Evolutionary conservation across 2,888 invertebrate genomes (phyloP).

Genomic region (Piscicola geometra): DNA sequence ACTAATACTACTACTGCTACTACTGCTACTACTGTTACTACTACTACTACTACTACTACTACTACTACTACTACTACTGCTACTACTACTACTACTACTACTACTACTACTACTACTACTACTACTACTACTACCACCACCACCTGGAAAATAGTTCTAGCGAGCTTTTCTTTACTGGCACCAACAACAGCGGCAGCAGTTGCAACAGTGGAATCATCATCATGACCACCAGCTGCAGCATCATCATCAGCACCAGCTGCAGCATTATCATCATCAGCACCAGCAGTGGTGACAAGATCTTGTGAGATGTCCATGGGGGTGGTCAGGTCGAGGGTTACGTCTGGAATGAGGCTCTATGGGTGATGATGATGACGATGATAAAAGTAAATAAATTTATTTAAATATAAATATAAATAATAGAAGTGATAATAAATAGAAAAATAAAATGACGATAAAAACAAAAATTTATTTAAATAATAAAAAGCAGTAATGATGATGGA

Average conservation of each 20-base stretch:
- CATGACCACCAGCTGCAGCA: slow-evolving; percentile 11
- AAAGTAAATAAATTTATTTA: too few relatives aligned
- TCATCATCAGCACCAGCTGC: not conserved
- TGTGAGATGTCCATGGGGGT: slow-evolving; percentile 8
- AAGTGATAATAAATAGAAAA: too few relatives aligned
- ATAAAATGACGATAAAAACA: too few relatives aligned
- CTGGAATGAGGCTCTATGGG: slow-evolving; percentile 17
- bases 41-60: slow-evolving; percentile 42
- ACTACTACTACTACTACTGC: slow-evolving; percentile 39
- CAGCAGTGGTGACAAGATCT: not conserved
- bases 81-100: too few relatives aligned
- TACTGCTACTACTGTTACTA: not conserved
- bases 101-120: too few relatives aligned
- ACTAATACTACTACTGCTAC: too few relatives aligned
- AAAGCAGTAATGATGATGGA: too few relatives aligned
- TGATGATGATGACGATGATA: not conserved
- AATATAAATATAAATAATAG: too few relatives aligned
- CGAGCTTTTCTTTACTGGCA: not conserved
- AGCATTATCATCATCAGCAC: not conserved
- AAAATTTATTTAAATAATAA: too few relatives aligned
- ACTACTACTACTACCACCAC: not conserved
- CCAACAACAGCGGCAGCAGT: too few relatives aligned
- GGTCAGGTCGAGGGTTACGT: slow-evolving; percentile 24
- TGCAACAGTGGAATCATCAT: not conserved
- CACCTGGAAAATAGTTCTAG: slow-evolving; percentile 31